Base-by-base conservation (phyloP, 2,888 invertebrate genomes). In the Himalopsyche japonica region DNA sequence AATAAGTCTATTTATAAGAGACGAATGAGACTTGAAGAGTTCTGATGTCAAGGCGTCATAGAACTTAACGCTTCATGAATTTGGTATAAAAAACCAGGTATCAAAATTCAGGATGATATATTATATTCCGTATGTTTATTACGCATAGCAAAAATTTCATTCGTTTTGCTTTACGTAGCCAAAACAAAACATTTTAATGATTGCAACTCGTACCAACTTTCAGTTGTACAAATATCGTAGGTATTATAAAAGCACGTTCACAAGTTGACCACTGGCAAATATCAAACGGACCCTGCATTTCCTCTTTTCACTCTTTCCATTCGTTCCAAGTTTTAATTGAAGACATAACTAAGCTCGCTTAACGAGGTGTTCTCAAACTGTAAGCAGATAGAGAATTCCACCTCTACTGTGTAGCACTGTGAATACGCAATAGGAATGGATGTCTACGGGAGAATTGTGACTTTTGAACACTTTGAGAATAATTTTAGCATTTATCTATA, bases 241-340 rank as follows among this genome's bases (percentile, higher is more conserved):
- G 43, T 43, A 43, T 43, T 15, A 57, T 24, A 57, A 57, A 57
- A 10, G 24, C 57, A 57, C 57, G 57, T 57, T 57, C 20, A 7
- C 57, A 57, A 57, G 57, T 57, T 57, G 57, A 57, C 79, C 48
- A 10, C 48, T 20, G 12, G 32, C n/a, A 79, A 79, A 27, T 32
- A 49, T n/a, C 30, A 70, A 80, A 49, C 34, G 32, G 32, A 34
- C 7, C 49, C 48, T 34, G 49, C 80, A 20, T 20, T 37, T 70
- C 37, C 80, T 48, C 48, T 24, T 43, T 20, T 32, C 20, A 37
- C 79, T 24, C 20, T 24, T 12, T 24, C 77, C 77, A 27, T 30
- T 77, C 77, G 77, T 30, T 15, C 47, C 82, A 83, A 83, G 79
- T 83, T 83, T 83, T 83, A 83, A 83, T 83, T 83, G 83, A 83